A percentile compares a stretch with the other conserved stretches of the same genome.
phyloP scores from a whole-genome alignment of 2,113 vertebrate genomes.

The Oreocharis arfaki region DNA sequence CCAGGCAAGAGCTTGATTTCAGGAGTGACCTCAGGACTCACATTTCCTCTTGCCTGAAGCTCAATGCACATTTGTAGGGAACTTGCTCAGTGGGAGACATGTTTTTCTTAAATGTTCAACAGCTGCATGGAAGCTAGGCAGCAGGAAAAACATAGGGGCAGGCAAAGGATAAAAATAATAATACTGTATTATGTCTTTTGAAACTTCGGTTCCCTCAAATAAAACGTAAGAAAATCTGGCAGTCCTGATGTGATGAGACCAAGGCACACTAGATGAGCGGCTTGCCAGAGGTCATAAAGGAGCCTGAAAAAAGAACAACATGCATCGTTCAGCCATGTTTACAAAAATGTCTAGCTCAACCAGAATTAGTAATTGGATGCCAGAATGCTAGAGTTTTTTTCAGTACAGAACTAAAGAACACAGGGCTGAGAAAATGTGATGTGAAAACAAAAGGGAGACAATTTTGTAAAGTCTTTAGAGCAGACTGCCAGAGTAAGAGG shows the following conservation, averaged over 20 bases:
- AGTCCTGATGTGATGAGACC: not conserved
- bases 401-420: not conserved
- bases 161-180: conserved; percentile 22
- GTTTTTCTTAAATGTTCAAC: conserved; percentile 57
- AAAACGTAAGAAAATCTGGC: not conserved
- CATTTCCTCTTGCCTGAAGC: conserved; percentile 40
- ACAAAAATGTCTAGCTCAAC: conserved; percentile 1
- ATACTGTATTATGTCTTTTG: conserved; percentile 8
- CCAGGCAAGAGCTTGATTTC: conserved; percentile 5
- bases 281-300: not conserved
- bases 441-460: not conserved
- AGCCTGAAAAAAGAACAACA: not conserved
- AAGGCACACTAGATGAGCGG: not conserved
- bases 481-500: not conserved
- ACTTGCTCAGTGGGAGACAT: conserved; percentile 45
- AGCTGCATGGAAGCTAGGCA: conserved; percentile 46
- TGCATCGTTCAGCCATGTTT: not conserved
- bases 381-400: not conserved
- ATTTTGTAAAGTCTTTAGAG: not conserved
- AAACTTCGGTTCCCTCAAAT: not conserved
- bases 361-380: not conserved
- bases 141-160: conserved; percentile 2
- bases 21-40: conserved; percentile 46
- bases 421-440: not conserved
- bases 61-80: conserved; percentile 36